A percentile compares a stretch with the other conserved stretches of the same genome.
Conservation (phyloP, 2,113 vertebrate genomes). For the Suncus etruscus region DNA sequence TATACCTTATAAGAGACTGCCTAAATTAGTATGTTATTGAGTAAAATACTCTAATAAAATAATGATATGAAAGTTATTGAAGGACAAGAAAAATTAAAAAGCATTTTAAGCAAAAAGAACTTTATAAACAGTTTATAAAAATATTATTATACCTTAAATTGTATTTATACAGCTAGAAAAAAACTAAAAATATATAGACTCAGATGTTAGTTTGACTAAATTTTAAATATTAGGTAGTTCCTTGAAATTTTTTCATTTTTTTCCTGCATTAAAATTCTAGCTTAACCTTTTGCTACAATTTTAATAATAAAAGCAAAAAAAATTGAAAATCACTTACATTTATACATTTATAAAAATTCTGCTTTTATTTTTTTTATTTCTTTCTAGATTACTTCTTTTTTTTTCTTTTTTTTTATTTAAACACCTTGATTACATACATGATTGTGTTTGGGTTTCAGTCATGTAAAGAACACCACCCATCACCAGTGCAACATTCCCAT, state of each 20-base stretch:
- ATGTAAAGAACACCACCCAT: too few species aligned
- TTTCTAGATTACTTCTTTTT: too few species aligned
- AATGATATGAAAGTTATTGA: not conserved
- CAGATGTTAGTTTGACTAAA: constrained; percentile 33
- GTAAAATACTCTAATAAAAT: constrained; percentile 15
- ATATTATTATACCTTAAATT: not conserved
- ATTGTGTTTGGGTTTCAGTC: too few species aligned
- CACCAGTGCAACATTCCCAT: too few species aligned
- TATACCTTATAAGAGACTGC: not conserved
- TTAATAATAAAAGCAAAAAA: constrained; percentile 24
- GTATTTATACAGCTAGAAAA: not conserved
- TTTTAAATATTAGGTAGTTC: constrained; percentile 7
- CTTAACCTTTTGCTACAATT: constrained; percentile 9
- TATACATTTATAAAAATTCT: constrained; percentile 42
- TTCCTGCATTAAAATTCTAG: constrained; percentile 44
- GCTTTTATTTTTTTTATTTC: too few species aligned
- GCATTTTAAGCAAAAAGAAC: not conserved
- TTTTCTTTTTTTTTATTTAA: too few species aligned
- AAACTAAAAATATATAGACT: not conserved
- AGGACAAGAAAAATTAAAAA: not conserved
- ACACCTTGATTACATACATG: too few species aligned
- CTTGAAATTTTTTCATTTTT: not conserved
- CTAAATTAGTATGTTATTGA: not conserved
- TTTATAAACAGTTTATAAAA: not conserved
- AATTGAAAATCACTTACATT: constrained; percentile 40